Conservation (phyloP, 1,140 invertebrate species). For the Heliconius hermathena region DNA sequence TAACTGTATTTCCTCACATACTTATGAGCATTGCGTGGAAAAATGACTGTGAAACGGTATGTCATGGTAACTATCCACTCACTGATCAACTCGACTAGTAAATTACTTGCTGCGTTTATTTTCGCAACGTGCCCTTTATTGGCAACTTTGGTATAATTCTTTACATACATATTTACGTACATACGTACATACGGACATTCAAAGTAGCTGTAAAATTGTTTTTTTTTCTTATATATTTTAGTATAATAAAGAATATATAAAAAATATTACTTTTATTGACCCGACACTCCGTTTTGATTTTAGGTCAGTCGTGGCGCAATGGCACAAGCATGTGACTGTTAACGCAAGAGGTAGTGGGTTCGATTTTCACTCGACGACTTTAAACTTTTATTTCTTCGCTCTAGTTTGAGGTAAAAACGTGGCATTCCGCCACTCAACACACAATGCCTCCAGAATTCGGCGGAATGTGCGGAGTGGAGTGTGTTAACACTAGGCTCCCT, state of each 20-base stretch:
- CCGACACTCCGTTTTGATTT: too few species aligned
- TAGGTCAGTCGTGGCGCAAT: too few species aligned
- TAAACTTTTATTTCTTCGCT: too few species aligned
- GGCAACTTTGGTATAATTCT: constrained; percentile 16
- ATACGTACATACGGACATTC: not conserved
- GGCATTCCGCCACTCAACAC: too few species aligned
- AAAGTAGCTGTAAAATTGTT: not conserved
- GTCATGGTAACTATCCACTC: constrained; percentile 56
- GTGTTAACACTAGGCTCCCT: too few species aligned
- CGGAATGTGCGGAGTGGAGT: too few species aligned
- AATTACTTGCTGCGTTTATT: constrained; percentile 44
- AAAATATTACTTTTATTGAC: too few species aligned
- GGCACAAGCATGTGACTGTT: too few species aligned
- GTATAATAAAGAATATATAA: not conserved
- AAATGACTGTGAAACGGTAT: constrained; percentile 59
- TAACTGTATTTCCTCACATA: constrained; percentile 26
- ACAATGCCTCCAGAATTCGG: too few species aligned
- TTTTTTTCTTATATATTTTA: not conserved
- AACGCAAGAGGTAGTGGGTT: too few species aligned
- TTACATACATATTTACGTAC: not conserved
- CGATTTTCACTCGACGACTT: too few species aligned
- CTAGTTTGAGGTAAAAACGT: too few species aligned
- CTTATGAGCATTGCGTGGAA: constrained; percentile 40
- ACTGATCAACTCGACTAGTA: constrained; percentile 51
- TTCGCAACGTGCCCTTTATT: constrained; percentile 50